These are phyloP conservation scores for Neoitamus cyanurus DNA, from an alignment of 2,888 invertebrate genomes.

Conservation along the genomic window DNA sequence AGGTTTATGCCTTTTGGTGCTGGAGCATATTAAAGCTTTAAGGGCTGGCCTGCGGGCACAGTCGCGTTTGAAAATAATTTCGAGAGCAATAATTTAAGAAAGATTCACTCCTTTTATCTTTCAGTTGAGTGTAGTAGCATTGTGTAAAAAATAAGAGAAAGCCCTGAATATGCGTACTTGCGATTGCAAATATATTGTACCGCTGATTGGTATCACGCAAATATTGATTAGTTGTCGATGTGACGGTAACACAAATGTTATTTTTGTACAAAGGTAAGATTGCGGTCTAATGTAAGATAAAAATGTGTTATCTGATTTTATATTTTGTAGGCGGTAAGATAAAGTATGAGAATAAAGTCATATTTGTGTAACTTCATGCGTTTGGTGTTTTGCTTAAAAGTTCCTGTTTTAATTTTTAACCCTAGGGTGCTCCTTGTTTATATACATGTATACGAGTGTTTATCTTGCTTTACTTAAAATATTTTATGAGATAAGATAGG, in stretches of 20 bases:
- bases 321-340: conserved; percentile 26
- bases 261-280: conserved; percentile 37
- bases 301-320: conserved; percentile 35
- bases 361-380: conserved; percentile 23
- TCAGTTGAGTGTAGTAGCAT: conserved; percentile 28
- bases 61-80: background rate
- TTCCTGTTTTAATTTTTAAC: background rate
- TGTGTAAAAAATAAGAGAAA: background rate
- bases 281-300: conserved; percentile 22
- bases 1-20: conserved; percentile 17
- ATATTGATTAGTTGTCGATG: conserved; percentile 7
- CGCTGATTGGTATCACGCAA: background rate
- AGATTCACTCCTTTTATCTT: background rate
- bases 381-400: background rate
- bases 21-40: background rate
- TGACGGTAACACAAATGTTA: conserved; percentile 23
- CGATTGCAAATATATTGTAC: conserved; percentile 12
- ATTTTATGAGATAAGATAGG: too few relatives aligned
- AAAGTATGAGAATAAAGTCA: conserved; percentile 19
- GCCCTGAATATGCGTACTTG: background rate
- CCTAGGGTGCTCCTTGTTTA: background rate
- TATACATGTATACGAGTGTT: too few relatives aligned
- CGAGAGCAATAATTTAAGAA: background rate
- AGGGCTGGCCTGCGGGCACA: background rate
- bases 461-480: too few relatives aligned